Evolutionary conservation across 1,140 invertebrate genomes (phyloP).

Genomic region (Andrena cerasifolii): DNA sequence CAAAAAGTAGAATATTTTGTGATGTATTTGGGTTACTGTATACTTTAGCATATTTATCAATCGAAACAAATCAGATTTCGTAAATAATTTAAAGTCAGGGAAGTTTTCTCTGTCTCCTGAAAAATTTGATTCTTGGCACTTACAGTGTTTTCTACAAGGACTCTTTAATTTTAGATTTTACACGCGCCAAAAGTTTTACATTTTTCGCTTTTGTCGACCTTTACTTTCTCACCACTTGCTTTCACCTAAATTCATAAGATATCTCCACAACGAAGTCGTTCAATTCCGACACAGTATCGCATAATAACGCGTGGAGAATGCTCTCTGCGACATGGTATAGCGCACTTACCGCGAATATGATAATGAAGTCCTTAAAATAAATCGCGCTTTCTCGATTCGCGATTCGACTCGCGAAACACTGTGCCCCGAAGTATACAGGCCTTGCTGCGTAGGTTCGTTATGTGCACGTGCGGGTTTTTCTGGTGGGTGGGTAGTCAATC

Average conservation of each 20-base stretch:
- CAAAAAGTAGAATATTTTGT: too few relatives aligned
- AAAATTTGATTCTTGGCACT: too few relatives aligned
- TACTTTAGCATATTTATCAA: too few relatives aligned
- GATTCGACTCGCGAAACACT: background rate
- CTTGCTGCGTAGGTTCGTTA: background rate
- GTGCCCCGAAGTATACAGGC: background rate
- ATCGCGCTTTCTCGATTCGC: background rate
- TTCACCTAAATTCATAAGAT: background rate
- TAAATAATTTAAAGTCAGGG: too few relatives aligned
- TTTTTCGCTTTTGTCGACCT: background rate
- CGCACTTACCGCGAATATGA: background rate
- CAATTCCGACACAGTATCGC: background rate
- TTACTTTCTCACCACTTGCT: background rate
- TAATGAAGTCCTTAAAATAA: constrained; percentile 19
- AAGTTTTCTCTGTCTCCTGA: too few relatives aligned
- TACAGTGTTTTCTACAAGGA: too few relatives aligned
- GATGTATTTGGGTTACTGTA: too few relatives aligned
- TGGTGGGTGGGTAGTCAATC: constrained; percentile 2
- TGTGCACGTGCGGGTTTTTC: background rate
- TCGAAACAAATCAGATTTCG: too few relatives aligned
- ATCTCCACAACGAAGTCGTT: background rate
- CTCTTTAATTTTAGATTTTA: background rate
- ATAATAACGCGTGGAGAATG: background rate
- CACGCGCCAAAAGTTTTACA: background rate
- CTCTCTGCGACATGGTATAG: background rate